phyloP scores from a whole-genome alignment of 2,113 vertebrate species.

The Urocitellus parryii region DNA sequence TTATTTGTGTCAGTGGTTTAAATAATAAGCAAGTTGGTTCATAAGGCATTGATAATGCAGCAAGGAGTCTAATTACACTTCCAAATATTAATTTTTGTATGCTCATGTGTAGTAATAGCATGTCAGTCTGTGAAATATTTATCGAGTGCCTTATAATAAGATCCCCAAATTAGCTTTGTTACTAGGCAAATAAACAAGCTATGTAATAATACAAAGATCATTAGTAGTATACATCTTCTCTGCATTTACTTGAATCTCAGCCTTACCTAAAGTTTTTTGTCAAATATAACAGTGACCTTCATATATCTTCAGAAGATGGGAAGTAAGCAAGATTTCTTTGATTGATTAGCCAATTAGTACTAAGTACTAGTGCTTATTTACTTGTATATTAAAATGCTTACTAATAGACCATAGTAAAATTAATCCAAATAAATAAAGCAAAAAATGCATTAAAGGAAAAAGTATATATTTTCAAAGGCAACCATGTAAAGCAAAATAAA shows the following conservation, averaged over 20 bases:
- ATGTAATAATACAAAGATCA: not conserved
- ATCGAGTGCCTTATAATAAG: constrained; percentile 46
- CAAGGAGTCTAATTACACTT: constrained; percentile 28
- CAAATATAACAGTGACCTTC: constrained; percentile 81
- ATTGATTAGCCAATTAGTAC: constrained; percentile 83
- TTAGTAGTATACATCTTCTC: not conserved
- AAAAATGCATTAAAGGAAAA: not conserved
- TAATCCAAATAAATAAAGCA: constrained; percentile 73
- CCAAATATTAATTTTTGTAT: constrained; percentile 65
- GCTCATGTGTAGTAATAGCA: constrained; percentile 64
- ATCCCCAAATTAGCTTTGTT: constrained; percentile 62
- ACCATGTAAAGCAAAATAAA: not conserved
- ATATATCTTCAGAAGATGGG: constrained; percentile 50
- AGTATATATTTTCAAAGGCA: not conserved
- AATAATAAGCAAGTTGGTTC: constrained; percentile 57
- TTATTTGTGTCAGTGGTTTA: not conserved
- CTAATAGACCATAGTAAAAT: constrained; percentile 64
- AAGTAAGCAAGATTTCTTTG: constrained; percentile 78
- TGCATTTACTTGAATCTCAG: constrained; percentile 60
- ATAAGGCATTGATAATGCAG: constrained; percentile 46
- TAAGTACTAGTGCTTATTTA: constrained; percentile 69
- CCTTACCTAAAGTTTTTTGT: constrained; percentile 74
- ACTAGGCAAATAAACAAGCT: constrained; percentile 40
- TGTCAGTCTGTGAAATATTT: constrained; percentile 53
- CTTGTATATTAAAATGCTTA: constrained; percentile 69